Base-by-base conservation (phyloP, 2,113 vertebrate species). In the Epinephelus cyanopodus region DNA sequence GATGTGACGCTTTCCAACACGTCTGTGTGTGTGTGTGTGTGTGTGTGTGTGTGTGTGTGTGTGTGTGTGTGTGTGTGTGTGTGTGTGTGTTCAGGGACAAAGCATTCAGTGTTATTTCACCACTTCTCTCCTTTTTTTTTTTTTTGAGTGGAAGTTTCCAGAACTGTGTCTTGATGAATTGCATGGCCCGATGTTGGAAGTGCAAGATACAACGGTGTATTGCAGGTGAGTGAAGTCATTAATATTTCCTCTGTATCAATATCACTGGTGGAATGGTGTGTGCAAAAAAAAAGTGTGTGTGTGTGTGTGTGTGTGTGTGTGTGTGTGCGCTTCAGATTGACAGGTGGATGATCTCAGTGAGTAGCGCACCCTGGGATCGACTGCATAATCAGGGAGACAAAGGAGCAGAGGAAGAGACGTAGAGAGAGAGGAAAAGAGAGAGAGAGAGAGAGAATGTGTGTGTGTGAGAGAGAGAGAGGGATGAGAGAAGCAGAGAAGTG, bases 301-400 rank as follows among this genome's bases (percentile, higher is more conserved):
- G 72, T 67, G 73, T 80, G 81, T 37, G 23, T 29, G 25, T 57
- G 71, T 74, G 56, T 62, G 72, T 67, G 73, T 80, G 81, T 60
- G 76, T 67, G 84, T 81, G 78, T 74, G 89, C 72, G 87, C 78
- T 84, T 88, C 85, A 94, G 95, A 96, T 94, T 95, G 95, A 96
- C 95, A 96, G 95, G 92, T 94, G 94, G 94, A 94, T 94, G 94
- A 94, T 94, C 93, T 94, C 92, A 92, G 93, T 93, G 93, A 94
- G 94, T 93, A 90, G 89, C 79, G 92, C 95, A 95, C 92, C 92
- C 89, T 94, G 95, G 95, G 95, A 94, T 96, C 92, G 90, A 94
- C 94, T 94, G 94, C 95, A 96, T 96, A 95, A 96, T 95, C 94
- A 95, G 92, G 85, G 93, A 95, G 94, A 95, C 95, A 95, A 96